phyloP scores from a whole-genome alignment of 2,797 vertebrate species.

The Smutsia gigantea region DNA sequence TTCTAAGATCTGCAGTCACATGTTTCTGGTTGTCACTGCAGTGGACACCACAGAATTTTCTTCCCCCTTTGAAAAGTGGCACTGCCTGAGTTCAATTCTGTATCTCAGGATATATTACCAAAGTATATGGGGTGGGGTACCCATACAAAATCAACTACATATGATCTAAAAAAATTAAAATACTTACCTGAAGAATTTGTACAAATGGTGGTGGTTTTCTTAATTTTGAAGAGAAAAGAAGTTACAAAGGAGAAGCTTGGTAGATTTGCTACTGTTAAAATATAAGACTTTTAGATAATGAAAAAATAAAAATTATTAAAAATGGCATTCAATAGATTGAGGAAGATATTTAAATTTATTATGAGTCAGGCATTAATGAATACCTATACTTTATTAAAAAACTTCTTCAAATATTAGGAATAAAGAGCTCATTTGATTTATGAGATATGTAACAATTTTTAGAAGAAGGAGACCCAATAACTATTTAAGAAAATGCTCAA shows the following conservation, averaged over 20 bases:
- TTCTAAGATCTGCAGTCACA: neutral
- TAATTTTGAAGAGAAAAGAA: conserved; percentile 53
- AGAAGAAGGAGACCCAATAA: conserved; percentile 51
- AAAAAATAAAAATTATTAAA: conserved; percentile 57
- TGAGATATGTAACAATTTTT: conserved; percentile 48
- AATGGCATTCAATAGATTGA: neutral
- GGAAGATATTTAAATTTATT: conserved; percentile 45
- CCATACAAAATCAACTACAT: neutral
- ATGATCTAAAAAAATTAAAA: conserved; percentile 35
- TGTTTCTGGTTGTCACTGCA: neutral
- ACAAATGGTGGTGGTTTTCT: neutral
- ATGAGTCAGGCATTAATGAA: conserved; percentile 55
- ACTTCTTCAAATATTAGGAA: conserved; percentile 21
- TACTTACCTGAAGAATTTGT: conserved; percentile 28
- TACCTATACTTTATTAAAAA: conserved; percentile 33
- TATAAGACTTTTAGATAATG: conserved; percentile 18
- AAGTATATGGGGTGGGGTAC: neutral
- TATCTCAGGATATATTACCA: neutral
- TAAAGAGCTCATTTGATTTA: conserved; percentile 61
- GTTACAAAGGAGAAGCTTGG: neutral
- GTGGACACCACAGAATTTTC: neutral
- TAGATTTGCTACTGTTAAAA: conserved; percentile 36
- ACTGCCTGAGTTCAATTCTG: neutral
- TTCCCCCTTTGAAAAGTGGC: neutral
- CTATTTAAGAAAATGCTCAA: conserved; percentile 44